Evolutionary conservation across 1,140 invertebrate genomes (phyloP).

Genomic region (Calliphora vicina): DNA sequence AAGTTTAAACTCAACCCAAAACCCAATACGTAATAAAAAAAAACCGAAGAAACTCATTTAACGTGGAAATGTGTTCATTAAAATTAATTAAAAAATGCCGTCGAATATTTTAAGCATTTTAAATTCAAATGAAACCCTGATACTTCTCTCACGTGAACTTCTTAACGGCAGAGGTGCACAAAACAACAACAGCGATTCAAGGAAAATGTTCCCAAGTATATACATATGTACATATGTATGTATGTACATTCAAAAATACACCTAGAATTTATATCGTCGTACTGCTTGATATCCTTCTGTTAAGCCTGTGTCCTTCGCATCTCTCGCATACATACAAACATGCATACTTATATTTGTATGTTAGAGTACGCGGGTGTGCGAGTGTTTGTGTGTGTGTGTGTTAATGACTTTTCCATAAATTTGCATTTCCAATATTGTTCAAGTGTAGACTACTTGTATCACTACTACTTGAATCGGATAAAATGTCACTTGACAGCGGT

Average conservation of each 20-base stretch:
- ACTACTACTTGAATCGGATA: conserved; percentile 14
- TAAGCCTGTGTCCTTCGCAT: conserved; percentile 6
- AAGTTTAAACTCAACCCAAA: too few relatives aligned
- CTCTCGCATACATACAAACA: not conserved
- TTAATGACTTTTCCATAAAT: conserved; percentile 34
- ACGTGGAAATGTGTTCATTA: conserved; percentile 20
- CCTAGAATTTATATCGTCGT: not conserved
- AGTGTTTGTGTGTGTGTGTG: not conserved
- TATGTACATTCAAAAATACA: too few relatives aligned
- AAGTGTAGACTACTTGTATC: conserved; percentile 8
- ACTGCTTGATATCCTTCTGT: not conserved
- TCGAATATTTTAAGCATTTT: not conserved
- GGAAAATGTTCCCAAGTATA: not conserved
- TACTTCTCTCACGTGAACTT: not conserved
- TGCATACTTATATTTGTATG: not conserved
- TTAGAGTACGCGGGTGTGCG: not conserved
- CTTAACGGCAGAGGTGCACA: too few relatives aligned
- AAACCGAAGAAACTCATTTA: not conserved
- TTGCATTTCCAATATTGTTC: conserved; percentile 30
- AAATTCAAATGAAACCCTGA: conserved; percentile 15
- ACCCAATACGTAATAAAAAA: too few relatives aligned
- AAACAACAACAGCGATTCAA: not conserved
- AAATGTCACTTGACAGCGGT: conserved; percentile 27
- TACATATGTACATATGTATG: too few relatives aligned
- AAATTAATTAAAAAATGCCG: conserved; percentile 29